Percentiles rank a stretch among this genome's conserved stretches.
Conservation (phyloP, 2,888 invertebrate species). For the Nemurella pictetii region DNA sequence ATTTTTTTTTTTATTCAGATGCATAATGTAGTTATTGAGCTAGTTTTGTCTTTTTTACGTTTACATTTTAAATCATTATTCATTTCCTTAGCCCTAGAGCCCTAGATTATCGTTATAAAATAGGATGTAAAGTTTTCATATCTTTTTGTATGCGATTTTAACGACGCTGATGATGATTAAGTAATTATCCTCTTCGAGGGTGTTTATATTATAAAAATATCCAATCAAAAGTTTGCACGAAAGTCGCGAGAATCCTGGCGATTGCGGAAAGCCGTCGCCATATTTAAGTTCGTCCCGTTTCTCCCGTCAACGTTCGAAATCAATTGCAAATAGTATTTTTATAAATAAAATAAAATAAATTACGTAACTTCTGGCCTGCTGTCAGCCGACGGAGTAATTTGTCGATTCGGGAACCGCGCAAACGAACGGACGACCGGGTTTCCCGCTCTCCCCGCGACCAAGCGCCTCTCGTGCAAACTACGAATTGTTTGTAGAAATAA, state of each 20-base stretch:
- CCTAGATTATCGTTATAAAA: neutral
- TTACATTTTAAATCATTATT: neutral
- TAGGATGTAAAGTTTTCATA: neutral
- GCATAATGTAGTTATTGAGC: neutral
- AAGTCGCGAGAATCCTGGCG: neutral
- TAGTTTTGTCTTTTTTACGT: neutral
- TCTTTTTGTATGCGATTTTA: neutral
- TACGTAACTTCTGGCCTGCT: neutral
- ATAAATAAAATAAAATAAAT: constrained; percentile 11
- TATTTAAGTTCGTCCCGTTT: neutral
- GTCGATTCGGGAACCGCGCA: neutral
- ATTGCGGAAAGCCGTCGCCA: neutral
- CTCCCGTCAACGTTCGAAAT: neutral
- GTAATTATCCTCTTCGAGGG: neutral
- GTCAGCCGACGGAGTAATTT: neutral
- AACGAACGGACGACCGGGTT: constrained; percentile 5
- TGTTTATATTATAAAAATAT: neutral
- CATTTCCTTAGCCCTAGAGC: neutral
- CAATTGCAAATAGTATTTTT: neutral
- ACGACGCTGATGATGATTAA: neutral
- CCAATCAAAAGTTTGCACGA: neutral
- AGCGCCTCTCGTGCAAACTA: constrained; percentile 21
- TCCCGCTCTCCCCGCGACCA: neutral
- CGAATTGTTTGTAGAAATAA: constrained; percentile 39
- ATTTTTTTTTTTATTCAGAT: neutral